Conservation (phyloP, 2,888 invertebrate species). For the Diaphora mendica region DNA sequence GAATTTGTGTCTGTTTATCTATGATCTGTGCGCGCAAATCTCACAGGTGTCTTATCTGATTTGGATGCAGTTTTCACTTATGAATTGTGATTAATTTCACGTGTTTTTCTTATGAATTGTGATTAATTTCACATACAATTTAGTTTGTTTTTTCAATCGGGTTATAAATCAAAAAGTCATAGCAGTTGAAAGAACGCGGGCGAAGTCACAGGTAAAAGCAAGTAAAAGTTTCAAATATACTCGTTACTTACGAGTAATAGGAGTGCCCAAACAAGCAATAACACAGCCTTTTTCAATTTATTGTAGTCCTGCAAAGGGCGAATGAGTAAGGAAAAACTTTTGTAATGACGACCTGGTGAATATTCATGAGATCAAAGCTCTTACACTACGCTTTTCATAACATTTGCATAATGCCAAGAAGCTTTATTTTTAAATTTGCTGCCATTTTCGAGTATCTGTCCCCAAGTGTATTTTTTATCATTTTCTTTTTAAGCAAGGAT, state of each 20-base stretch:
- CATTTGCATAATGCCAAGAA: constrained; percentile 59
- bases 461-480: constrained; percentile 3
- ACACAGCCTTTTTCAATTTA: constrained; percentile 6
- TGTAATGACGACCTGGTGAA: constrained; percentile 55
- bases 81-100: no score
- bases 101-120: no score
- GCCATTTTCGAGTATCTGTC: constrained; percentile 30
- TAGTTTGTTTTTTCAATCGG: no score
- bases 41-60: no score
- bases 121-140: no score
- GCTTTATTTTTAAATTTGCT: constrained; percentile 46
- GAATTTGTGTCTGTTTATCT: no score
- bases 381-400: constrained; percentile 59
- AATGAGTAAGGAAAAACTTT: constrained; percentile 45
- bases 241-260: no score
- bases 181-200: no score
- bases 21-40: no score
- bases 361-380: constrained; percentile 56
- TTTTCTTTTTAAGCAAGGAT: neutral
- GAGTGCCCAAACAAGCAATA: neutral
- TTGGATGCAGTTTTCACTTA: no score
- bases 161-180: no score
- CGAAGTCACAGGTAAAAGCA: no score
- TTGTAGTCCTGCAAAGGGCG: constrained; percentile 30
- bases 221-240: neutral